Percentiles rank a stretch among this genome's conserved stretches.
These are phyloP conservation scores for Parnassius mnemosyne DNA, from an alignment of 2,888 invertebrate species.

Conservation along the genomic window DNA sequence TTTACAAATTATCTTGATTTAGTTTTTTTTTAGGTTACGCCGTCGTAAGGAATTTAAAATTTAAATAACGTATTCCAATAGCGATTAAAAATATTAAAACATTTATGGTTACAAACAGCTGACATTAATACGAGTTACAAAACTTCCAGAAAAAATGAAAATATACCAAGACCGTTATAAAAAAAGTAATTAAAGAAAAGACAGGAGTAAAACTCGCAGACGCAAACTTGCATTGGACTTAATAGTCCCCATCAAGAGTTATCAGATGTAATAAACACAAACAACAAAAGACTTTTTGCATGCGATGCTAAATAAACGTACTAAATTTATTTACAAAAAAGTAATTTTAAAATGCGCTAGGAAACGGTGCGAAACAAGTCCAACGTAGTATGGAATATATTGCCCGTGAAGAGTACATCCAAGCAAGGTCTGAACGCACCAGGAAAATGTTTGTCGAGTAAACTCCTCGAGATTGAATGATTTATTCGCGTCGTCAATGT, in stretches of 20 bases:
- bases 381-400: slow-evolving; percentile 16
- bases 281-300: slow-evolving; percentile 6
- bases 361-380: slow-evolving; percentile 15
- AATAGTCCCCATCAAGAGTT: neutral
- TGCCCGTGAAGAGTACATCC: slow-evolving; percentile 12
- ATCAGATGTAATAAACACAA: slow-evolving; percentile 9
- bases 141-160: too few relatives aligned
- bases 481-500: slow-evolving; percentile 55
- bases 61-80: too few relatives aligned
- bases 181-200: too few relatives aligned
- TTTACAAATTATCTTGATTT: too few relatives aligned
- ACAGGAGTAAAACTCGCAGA: too few relatives aligned
- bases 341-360: slow-evolving; percentile 12
- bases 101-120: too few relatives aligned
- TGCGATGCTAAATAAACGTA: slow-evolving; percentile 7
- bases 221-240: too few relatives aligned
- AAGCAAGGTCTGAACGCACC: slow-evolving; percentile 11
- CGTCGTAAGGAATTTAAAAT: too few relatives aligned
- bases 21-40: too few relatives aligned
- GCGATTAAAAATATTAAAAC: too few relatives aligned
- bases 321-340: slow-evolving; percentile 9
- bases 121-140: too few relatives aligned
- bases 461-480: slow-evolving; percentile 65
- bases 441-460: slow-evolving; percentile 23
- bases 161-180: too few relatives aligned